These are phyloP conservation scores for Craseonycteris thonglongyai DNA, from an alignment of 2,113 vertebrate genomes.

Conservation along the genomic window DNA sequence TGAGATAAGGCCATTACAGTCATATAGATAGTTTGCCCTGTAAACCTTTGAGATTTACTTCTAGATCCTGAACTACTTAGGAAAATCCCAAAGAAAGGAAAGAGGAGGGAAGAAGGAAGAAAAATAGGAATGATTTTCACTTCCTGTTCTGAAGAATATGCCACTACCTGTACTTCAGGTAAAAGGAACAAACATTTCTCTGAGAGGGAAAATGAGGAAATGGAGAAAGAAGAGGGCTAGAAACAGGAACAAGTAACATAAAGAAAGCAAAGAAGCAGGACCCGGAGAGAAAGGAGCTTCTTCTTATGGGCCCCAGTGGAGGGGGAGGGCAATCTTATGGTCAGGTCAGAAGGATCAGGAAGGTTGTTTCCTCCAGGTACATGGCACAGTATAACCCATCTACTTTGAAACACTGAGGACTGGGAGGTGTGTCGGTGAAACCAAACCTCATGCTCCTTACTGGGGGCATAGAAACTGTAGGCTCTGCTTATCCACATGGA, in stretches of 20 bases:
- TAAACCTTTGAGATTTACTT: not conserved
- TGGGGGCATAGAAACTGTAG: not conserved
- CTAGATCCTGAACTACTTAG: not conserved
- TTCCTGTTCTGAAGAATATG: not conserved
- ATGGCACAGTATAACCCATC: fast-evolving
- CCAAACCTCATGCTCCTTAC: not conserved
- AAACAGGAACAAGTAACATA: not conserved
- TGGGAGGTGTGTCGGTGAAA: not conserved
- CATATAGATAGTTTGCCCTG: not conserved
- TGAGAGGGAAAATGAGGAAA: not conserved
- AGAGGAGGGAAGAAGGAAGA: not conserved
- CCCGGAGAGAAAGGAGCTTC: too few relatives aligned
- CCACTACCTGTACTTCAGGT: not conserved
- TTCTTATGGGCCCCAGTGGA: not conserved
- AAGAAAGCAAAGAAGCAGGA: not conserved
- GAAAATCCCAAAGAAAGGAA: not conserved
- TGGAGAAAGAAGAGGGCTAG: not conserved
- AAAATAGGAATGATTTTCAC: not conserved
- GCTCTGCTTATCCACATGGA: not conserved
- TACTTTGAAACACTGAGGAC: not conserved
- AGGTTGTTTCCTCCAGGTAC: not conserved
- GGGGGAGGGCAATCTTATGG: not conserved
- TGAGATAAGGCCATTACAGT: not conserved
- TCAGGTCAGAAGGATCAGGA: not conserved
- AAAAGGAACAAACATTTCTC: not conserved